Base-by-base conservation (phyloP, 2,888 invertebrate genomes). In the Poecilobothrus nobilitatus region DNA sequence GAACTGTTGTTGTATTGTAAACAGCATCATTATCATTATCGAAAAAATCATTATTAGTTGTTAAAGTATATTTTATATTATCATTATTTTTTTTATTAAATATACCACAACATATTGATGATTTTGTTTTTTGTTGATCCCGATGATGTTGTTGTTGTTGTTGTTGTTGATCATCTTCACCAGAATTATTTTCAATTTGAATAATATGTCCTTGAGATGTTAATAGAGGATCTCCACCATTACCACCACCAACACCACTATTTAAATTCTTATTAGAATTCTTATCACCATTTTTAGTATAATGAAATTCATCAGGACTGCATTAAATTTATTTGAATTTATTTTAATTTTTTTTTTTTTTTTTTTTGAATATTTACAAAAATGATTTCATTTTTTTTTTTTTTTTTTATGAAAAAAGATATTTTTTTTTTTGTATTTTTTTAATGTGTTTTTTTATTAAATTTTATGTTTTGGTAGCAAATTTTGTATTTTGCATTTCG, bases 1-100 rank as follows among this genome's bases (percentile, higher is more conserved):
- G 79, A 66, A 76, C 73, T 8, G 80, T 81, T n/a, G 80, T 81
- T 8, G 81, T 77, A 75, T 80, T 80, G 68, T 80, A 81, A 44
- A 81, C 81, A 69, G 53, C 18, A 37, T 27, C 27, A 41, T 65
- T 65, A 5, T 34, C 65, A 53, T 8, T 12, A 53, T 53, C 53
- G 15, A 53, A 53, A 53, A 53, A 53, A 71, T 80, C 80, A 6
- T 79, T 78, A 75, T 80, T 79, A 37, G 80, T 79, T 67, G 72
- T 78, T 73, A 80, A 79, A 67, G 80, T 80, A 69, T 80, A 79
- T 22, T 80, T 79, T 70, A 80, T 79, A 69, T 80, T 80, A 67
- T 79, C 80, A n/a, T 77, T 74, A 33, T 75, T 74, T 15, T 53
- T 53, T 53, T 53, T 53, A 12, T 53, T 12, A 53, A 53, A 53